A percentile compares a stretch with the other conserved stretches of the same genome.
Conservation (phyloP, 2,888 invertebrate genomes). For the Bruchidius siliquastri region DNA sequence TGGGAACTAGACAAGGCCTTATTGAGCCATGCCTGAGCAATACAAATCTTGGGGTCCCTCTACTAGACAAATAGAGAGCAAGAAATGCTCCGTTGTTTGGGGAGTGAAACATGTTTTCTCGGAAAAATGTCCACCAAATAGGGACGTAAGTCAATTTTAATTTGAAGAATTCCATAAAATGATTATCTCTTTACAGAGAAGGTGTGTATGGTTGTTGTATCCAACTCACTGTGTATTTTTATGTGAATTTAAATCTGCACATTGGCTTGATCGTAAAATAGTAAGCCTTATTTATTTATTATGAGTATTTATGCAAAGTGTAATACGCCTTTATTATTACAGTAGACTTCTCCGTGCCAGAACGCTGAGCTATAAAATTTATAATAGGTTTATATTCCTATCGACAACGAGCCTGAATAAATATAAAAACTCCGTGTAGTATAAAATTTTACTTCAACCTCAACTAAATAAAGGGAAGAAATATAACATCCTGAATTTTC, state of each 20-base stretch:
- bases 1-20: too few relatives aligned
- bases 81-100: too few relatives aligned
- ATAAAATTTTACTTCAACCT: not conserved
- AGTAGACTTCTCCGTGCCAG: not conserved
- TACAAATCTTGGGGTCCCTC: too few relatives aligned
- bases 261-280: not conserved
- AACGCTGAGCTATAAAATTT: not conserved
- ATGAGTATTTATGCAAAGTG: not conserved
- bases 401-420: not conserved
- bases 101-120: too few relatives aligned
- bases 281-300: not conserved
- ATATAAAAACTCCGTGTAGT: not conserved
- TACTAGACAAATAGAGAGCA: too few relatives aligned
- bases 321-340: not conserved
- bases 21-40: too few relatives aligned
- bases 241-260: not conserved
- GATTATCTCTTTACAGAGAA: too few relatives aligned
- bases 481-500: not conserved
- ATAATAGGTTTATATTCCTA: not conserved
- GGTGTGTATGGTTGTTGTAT: not conserved
- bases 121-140: too few relatives aligned
- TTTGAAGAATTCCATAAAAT: too few relatives aligned
- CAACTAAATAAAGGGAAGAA: not conserved
- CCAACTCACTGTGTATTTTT: not conserved
- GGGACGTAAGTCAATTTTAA: too few relatives aligned